Percentiles rank a stretch among this genome's conserved stretches.
Evolutionary conservation across 2,888 invertebrate genomes (phyloP).

Genomic region (Sphaerophoria taeniata): DNA sequence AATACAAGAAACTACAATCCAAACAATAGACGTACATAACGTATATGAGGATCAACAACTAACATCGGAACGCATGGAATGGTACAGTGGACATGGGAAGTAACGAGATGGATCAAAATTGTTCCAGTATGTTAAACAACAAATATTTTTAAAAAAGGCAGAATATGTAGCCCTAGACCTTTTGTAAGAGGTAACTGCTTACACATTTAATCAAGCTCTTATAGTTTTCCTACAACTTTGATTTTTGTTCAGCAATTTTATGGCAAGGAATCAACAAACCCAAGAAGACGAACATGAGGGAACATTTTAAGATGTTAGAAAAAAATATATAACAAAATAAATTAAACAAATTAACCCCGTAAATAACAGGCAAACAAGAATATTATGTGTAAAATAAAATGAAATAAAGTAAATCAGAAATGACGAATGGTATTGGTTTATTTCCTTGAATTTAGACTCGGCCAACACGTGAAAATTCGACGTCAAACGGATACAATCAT

Average conservation of each 20-base stretch:
- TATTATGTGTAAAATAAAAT: constrained; percentile 71
- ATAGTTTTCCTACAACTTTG: neutral
- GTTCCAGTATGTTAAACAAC: constrained; percentile 46
- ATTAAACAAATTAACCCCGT: constrained; percentile 45
- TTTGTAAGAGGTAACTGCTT: constrained; percentile 40
- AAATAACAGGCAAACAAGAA: constrained; percentile 36
- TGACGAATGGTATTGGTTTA: neutral
- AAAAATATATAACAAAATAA: constrained; percentile 41
- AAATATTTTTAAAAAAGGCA: constrained; percentile 9
- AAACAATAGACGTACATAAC: constrained; percentile 68
- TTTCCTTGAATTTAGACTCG: neutral
- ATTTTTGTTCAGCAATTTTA: constrained; percentile 43
- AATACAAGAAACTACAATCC: constrained; percentile 62
- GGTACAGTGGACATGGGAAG: constrained; percentile 36
- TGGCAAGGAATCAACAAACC: constrained; percentile 19
- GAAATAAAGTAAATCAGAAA: constrained; percentile 57
- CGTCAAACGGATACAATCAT: too few relatives aligned
- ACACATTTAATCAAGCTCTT: neutral
- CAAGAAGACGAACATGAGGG: constrained; percentile 23
- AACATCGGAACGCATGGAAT: constrained; percentile 29
- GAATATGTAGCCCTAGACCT: constrained; percentile 24
- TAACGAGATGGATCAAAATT: constrained; percentile 43
- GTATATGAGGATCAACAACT: constrained; percentile 49
- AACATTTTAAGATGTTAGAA: constrained; percentile 50
- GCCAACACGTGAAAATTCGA: too few relatives aligned